Base-by-base conservation (phyloP, 2,797 vertebrate genomes). In the Tenualosa ilisha region DNA sequence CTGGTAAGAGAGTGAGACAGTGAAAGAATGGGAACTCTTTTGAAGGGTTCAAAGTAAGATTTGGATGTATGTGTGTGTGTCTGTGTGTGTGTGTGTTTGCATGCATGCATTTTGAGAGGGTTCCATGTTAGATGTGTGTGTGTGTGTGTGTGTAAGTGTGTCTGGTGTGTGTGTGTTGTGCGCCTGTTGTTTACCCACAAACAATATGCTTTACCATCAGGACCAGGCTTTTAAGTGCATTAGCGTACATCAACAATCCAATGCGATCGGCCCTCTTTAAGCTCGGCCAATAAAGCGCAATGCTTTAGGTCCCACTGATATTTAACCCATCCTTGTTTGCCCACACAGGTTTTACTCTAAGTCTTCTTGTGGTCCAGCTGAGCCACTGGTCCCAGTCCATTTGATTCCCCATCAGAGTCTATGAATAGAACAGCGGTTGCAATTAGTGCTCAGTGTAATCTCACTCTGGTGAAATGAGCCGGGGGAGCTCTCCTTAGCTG, bases 371-470 rank as follows among this genome's bases (percentile, higher is more conserved):
- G 86, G 89, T 91, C 86, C 88, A 86, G 87, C 87, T 84, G 90
- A 87, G 89, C 6, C 2, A 85, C 90, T 90, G 86, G 89, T 91
- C 94, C 91, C 88, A 88, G 90, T 92, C 89, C 90, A 93, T 91
- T 94, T 91, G 92, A 91, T 92, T 88, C 89, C 82, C 85, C 4
- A 72, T 61, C 88, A 93, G 92, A 92, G 91, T 94, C 90, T 92
- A 91, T 92, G 91, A 94, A 94, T 93, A 92, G 88, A 91, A 93
- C 92, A 91, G 86, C 90, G 86, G 84, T 88, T 90, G 94, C 92
- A 92, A 95, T 95, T 92, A 94, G 89, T 63, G 88, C 86, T 83
- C 89, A 88, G 87, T 93, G 90, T 93, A 92, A 93, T 93, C 91
- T 90, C 85, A 81, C 87, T 85, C 79, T 86, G 40, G 83, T 91